These are phyloP conservation scores for Smutsia gigantea DNA, from an alignment of 2,797 vertebrate species.

Conservation along the genomic window DNA sequence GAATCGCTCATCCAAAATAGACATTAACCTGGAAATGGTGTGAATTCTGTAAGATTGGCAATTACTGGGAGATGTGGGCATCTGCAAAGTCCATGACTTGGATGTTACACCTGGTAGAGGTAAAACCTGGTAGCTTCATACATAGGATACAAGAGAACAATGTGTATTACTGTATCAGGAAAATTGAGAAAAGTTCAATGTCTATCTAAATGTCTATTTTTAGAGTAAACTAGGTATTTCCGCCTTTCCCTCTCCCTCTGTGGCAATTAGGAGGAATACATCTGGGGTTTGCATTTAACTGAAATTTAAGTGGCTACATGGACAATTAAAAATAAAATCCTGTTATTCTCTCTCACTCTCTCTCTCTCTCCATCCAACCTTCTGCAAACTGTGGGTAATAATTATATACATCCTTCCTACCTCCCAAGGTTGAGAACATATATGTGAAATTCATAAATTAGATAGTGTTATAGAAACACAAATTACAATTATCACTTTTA, in stretches of 20 bases:
- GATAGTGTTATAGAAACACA: background rate
- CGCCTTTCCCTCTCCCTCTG: background rate
- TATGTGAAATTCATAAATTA: slow-evolving; percentile 34
- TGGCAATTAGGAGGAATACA: background rate
- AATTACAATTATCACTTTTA: background rate
- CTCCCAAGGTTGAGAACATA: background rate
- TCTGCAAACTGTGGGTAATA: background rate
- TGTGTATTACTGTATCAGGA: background rate
- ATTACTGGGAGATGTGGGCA: background rate
- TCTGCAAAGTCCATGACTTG: background rate
- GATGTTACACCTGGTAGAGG: background rate
- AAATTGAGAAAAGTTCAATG: background rate
- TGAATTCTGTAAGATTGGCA: background rate
- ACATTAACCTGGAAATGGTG: slow-evolving; percentile 48
- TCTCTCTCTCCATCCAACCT: background rate
- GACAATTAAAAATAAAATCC: background rate
- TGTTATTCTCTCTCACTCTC: background rate
- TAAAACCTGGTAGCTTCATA: slow-evolving; percentile 36
- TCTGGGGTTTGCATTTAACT: background rate
- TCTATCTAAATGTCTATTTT: too few species aligned
- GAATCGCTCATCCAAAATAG: slow-evolving; percentile 30
- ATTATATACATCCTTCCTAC: slow-evolving; percentile 20
- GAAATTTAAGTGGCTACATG: slow-evolving; percentile 47
- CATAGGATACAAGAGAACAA: background rate
- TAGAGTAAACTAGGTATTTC: too few species aligned